A percentile compares a stretch with the other conserved stretches of the same genome.
phyloP scores from a whole-genome alignment of 2,113 vertebrate species.

The Dicerorhinus sumatrensis region DNA sequence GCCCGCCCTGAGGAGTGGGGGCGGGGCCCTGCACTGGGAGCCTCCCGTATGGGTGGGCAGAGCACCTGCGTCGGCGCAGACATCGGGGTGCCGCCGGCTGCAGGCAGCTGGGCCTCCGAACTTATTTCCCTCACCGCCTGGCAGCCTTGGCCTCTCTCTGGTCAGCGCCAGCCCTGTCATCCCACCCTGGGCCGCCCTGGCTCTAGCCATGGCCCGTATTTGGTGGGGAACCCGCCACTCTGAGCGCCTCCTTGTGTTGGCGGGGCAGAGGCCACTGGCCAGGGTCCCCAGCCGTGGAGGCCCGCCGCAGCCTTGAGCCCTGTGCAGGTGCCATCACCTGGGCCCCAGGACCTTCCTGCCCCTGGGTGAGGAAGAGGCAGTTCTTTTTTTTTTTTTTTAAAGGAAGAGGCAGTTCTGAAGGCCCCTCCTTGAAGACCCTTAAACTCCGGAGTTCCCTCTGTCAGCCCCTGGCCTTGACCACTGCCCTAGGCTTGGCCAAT shows the following conservation, averaged over 20 bases:
- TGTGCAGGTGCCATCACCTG: neutral
- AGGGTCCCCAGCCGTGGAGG: neutral
- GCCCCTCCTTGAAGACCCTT: neutral
- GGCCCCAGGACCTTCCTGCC: neutral
- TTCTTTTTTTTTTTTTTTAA: neutral
- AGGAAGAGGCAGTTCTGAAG: neutral
- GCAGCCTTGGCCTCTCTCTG: neutral
- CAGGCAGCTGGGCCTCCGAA: neutral
- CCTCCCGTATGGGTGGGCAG: neutral
- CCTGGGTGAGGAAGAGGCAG: neutral
- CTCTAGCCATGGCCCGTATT: neutral
- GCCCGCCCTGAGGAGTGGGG: no score
- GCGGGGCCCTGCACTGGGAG: neutral
- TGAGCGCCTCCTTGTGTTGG: neutral
- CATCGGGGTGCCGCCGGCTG: accelerated
- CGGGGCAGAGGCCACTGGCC: neutral
- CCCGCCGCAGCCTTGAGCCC: no score
- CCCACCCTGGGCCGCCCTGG: neutral
- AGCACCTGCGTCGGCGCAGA: neutral
- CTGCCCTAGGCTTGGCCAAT: neutral
- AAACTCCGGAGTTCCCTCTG: neutral
- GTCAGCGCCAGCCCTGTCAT: neutral
- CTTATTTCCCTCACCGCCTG: neutral
- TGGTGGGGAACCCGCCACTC: neutral
- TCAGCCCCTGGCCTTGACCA: neutral